Evolutionary conservation across 2,113 vertebrate genomes (phyloP), one percentile per base, ranked within the genome.

Genomic region (Nesogale talazaci): DNA sequence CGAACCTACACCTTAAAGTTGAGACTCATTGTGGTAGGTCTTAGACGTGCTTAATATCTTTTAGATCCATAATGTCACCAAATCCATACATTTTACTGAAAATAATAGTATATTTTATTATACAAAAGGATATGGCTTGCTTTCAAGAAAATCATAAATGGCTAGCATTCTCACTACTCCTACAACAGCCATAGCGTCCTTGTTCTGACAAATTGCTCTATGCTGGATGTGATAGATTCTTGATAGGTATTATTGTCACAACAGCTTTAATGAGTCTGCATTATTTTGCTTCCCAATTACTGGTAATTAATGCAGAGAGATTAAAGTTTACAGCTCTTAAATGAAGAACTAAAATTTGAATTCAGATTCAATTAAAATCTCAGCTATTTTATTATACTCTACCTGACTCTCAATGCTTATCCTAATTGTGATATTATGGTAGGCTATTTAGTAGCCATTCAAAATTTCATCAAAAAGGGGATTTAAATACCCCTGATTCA

Each of bases 291-390:
- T 61, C 25, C 46, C 31, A 76, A 65, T 83, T 72, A 59, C 57
- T 72, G 59, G 70, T 17, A 63, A 86, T 16, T 81, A 12, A 59
- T 83, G 89, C 29, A 42, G 19, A 52, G 27, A 69, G 38, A 67
- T 84, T 72, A 84, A 72, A 67, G 22, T 77, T 92, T 61, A 84
- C 4, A 36, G 46, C 27, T 91, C 46, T 84, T 82, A 94, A 93
- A 89, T 15, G 38, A 69, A 92, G 83, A 94, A 84, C 36, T 81
- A 69, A 93, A 81, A 63, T 88, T 87, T 87, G 81, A 79, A 85
- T 93, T 84, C 20, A 63, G 3, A 57, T 69, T 46, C 88, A 52
- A 87, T 78, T 94, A 77, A 91, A 78, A 89, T 57, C 2, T 34
- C 56, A n/a, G 10, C 46, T 91, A 2, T 81, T 84, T 42, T 84